Conservation (phyloP, 1,140 invertebrate genomes). For the Acromyrmex echinatior region DNA sequence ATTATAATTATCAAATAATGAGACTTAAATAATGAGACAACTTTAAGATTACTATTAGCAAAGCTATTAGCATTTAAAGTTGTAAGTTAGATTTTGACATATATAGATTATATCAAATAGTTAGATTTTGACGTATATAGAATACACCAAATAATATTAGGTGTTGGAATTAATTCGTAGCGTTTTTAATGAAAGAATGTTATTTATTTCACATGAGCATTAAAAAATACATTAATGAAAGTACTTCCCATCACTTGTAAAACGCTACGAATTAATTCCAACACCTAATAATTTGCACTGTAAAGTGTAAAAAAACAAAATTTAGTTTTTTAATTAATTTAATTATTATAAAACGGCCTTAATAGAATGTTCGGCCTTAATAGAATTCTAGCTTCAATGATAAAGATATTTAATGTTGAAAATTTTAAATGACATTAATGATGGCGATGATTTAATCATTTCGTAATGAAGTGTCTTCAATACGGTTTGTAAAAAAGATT, state of each 20-base stretch:
- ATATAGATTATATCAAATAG: background rate
- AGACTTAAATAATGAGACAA: background rate
- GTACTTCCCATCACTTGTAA: too few species aligned
- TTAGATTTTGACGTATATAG: background rate
- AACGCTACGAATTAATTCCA: too few species aligned
- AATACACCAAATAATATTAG: too few species aligned
- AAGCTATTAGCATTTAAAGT: conserved; percentile 1
- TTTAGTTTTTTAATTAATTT: background rate
- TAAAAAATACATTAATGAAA: too few species aligned
- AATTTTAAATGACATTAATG: background rate
- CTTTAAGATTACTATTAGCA: conserved; percentile 9
- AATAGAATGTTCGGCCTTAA: background rate
- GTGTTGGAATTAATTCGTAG: too few species aligned
- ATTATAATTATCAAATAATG: conserved; percentile 9
- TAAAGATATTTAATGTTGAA: background rate
- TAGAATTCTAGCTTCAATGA: conserved; percentile 1
- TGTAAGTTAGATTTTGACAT: background rate
- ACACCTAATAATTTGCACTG: background rate
- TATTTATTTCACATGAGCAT: too few species aligned
- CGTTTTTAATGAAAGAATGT: too few species aligned
- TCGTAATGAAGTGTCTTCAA: conserved; percentile 92
- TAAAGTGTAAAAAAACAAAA: conserved; percentile 17
- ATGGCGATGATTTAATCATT: conserved; percentile 82
- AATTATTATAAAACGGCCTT: background rate
- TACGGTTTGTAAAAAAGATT: conserved; percentile 91